phyloP scores from a whole-genome alignment of 1,140 invertebrate genomes.

The Bombus balteatus region DNA sequence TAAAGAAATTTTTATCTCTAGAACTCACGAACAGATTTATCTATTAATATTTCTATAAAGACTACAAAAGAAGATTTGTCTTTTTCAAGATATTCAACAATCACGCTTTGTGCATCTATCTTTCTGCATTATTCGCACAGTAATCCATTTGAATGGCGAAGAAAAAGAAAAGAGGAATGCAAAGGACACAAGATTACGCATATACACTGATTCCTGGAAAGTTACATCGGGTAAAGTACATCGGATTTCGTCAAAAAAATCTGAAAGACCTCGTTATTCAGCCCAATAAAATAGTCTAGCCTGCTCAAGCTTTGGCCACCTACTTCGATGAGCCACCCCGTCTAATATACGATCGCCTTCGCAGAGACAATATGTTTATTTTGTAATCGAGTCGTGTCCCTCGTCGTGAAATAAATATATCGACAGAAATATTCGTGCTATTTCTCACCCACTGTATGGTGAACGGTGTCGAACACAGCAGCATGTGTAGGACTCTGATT shows the following conservation, averaged over 20 bases:
- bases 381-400: conserved; percentile 52
- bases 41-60: no score
- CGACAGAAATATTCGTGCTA: conserved; percentile 45
- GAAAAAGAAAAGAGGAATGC: neutral
- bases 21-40: no score
- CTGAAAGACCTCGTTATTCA: neutral
- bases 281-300: neutral
- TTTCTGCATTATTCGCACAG: neutral
- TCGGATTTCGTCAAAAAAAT: neutral
- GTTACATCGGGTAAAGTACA: neutral
- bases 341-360: conserved; percentile 6
- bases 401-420: conserved; percentile 47
- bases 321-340: neutral
- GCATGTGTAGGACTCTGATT: conserved; percentile 40
- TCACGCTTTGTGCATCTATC: no score
- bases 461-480: neutral
- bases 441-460: conserved; percentile 19
- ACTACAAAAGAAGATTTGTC: no score
- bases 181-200: no score
- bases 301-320: neutral
- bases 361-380: conserved; percentile 44
- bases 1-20: no score
- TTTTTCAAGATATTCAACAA: no score
- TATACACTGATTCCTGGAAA: neutral
- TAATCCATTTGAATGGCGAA: neutral